Base-by-base conservation (phyloP, 2,888 invertebrate genomes). In the Stenchaetothrips biformis region DNA sequence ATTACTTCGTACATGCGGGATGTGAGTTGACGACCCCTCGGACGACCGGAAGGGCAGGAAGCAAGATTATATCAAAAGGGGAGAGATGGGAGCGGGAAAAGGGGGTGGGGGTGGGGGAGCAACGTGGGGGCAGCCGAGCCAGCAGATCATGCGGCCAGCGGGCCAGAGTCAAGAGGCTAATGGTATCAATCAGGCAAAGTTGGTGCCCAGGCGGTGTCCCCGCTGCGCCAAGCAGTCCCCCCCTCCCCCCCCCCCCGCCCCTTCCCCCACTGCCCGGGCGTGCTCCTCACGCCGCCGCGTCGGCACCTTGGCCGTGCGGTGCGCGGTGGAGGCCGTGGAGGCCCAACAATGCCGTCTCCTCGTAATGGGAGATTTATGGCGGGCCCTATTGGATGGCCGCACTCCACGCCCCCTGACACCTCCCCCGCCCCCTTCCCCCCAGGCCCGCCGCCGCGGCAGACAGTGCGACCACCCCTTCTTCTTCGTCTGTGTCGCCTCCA, bases 311-410 rank as follows among this genome's bases (percentile, higher is more conserved):
- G 37, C 37, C 37, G 37, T 4, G 37, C 37, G 37, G 37, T 16
- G 13, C 53, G 53, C 9, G 16, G 16, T 18, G 53, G 4, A 11
- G 13, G 16, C 18, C 11, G 25, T 21, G 67, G 21, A 21, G 67
- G 21, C 11, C 67, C 67, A 74, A 74, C 67, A 74, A 74, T 74
- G 67, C 67, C 67, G 67, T 74, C 67, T 59, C 16, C 67, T 74
- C 67, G 67, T 74, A 74, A 74, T 74, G 67, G 67, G 7, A 74
- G 67, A 74, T 74, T 74, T 74, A 74, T 74, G 67, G 67, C 21
- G 67, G 67, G 11, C 67, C 25, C 67, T 74, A 74, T 74, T 74
- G 67, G 67, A 74, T 25, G 67, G 21, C 67, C 67, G 25, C 67
- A 37, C 21, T 25, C 53, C 67, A 21, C 67, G 25, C 25, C 37